Conservation (phyloP, 2,113 vertebrate species). For the Phoenicopterus ruber region DNA sequence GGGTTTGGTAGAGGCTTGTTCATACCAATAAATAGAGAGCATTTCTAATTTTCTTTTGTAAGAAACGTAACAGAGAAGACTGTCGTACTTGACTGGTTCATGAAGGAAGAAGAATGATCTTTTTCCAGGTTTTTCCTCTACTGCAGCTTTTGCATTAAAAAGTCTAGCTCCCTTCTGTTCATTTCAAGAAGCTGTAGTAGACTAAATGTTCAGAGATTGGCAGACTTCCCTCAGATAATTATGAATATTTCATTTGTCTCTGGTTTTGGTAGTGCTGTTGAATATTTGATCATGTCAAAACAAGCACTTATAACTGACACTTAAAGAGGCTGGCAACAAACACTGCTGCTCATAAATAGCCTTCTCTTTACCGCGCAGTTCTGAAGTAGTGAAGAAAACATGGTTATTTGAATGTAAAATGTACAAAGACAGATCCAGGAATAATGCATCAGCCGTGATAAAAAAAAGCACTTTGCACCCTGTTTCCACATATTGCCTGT, state of each 20-base stretch:
- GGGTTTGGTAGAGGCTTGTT: not conserved
- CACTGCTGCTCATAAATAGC: not conserved
- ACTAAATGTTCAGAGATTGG: not conserved
- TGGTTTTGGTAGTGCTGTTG: not conserved
- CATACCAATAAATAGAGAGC: not conserved
- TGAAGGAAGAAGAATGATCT: not conserved
- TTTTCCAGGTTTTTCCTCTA: not conserved
- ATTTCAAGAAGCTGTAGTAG: not conserved
- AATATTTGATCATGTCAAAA: conserved; percentile 28
- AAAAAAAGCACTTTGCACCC: not conserved
- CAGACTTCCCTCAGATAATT: not conserved
- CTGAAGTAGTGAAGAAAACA: not conserved
- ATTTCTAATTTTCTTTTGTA: not conserved
- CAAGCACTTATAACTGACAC: not conserved
- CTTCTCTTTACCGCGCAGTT: not conserved
- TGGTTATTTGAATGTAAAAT: not conserved
- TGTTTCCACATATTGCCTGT: not conserved
- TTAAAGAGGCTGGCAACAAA: not conserved
- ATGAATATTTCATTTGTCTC: conserved; percentile 25
- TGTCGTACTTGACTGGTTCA: not conserved
- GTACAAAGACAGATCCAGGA: not conserved
- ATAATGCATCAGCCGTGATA: not conserved
- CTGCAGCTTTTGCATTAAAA: not conserved
- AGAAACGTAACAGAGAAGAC: not conserved
- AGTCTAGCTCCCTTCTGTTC: not conserved